Base-by-base conservation (phyloP, 2,888 invertebrate species). In the Terebella lapidaria region DNA sequence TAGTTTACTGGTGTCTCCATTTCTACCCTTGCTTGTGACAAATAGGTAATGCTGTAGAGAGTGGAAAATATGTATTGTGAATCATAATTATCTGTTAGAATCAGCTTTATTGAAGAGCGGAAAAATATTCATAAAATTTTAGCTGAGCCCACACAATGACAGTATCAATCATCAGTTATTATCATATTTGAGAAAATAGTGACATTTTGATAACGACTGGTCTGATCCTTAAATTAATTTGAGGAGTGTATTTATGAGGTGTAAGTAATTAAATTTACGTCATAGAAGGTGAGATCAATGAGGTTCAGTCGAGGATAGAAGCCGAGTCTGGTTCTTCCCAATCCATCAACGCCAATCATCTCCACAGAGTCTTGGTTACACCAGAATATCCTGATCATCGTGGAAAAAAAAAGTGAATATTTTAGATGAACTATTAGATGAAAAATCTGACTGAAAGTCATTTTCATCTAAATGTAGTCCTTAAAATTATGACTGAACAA, bases 341-440 rank as follows among this genome's bases (percentile, higher is more conserved):
- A 20, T 3, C 63, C 61, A 45, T 61, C 63, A 25, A 61, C 10
- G 22, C 35, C 20, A 10, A 58, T 27, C 1, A 57, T 58, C 35
- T 63, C 58, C 1, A 64, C 54, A 3, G 55, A 53, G 22, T 62
- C 26, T 4, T 45, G 28, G 45, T 59, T 61, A n/a, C 56, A 59
- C 65, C 65, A 65, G 54, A 53, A 65, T 20, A 65, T 22, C 22
- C 64, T 64, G 55, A 24, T 26, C n/a, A 20, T 29, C 46, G 5
- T 10, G n/a, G 3, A 45, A n/a, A 56, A 2, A 47, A n/a, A 20
- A 5, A 54, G n/a, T 18, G 20, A 53, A 10, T 18, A 22, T 49
- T 10, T 35, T 35, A 35, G 35, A 15, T 35, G 35, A 35, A 35
- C 35, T 10, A 15, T 10, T 35, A 35, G 18, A 15, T 35, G 10